A percentile compares a stretch with the other conserved stretches of the same genome.
These are phyloP conservation scores for Chironex yamaguchii DNA, from an alignment of 30 jellyfish, hydroid and myxozoan genomes.

Conservation along the genomic window DNA sequence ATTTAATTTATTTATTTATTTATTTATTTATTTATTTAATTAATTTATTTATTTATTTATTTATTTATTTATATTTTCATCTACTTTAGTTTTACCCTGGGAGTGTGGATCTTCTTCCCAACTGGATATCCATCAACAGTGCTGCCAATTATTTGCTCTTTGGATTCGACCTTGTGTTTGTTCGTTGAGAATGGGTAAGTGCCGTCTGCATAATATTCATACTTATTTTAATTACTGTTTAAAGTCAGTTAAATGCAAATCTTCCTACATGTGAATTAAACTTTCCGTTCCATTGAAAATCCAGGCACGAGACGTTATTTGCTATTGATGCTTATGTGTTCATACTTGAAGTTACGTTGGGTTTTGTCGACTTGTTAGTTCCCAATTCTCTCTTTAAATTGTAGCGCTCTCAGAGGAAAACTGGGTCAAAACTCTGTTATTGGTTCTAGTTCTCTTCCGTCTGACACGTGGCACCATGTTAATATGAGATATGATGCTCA, in stretches of 20 bases:
- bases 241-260: no score
- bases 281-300: no score
- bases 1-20: no score
- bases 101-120: constrained; percentile 83
- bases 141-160: constrained; percentile 79
- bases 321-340: no score
- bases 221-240: neutral
- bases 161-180: constrained; percentile 72
- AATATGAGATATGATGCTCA: constrained; percentile 84
- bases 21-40: no score
- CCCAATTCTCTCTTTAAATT: neutral
- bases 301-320: no score
- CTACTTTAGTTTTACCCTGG: constrained; percentile 78
- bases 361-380: no score
- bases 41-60: no score
- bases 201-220: neutral
- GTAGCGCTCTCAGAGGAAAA: constrained; percentile 62
- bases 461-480: constrained; percentile 84
- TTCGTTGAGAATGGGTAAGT: constrained; percentile 74
- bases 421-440: constrained; percentile 34
- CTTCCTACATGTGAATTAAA: no score
- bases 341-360: no score
- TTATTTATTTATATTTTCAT: no score
- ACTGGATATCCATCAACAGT: constrained; percentile 55
- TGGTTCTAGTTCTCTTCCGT: constrained; percentile 33